Evolutionary conservation across 2,797 vertebrate species (phyloP), one percentile per base, ranked within the genome.

Genomic region (Hoplostethus mediterraneus): DNA sequence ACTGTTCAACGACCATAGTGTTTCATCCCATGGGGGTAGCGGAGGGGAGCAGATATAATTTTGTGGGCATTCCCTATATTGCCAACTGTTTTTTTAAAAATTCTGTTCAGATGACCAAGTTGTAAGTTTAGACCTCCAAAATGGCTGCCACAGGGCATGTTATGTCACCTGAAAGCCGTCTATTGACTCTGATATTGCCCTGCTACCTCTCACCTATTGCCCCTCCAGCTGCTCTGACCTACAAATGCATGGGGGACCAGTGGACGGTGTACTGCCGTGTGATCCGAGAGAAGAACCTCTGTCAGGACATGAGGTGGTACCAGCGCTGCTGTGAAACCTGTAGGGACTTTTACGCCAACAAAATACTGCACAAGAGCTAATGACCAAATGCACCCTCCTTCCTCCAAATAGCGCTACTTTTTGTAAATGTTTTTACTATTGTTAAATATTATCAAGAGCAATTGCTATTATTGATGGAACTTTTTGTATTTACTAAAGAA

Each of bases 271-370:
- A 98, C 89, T 99, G 97, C 79, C 93, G 94, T 40, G 96, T 99
- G 91, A 95, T 98, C 85, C 95, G 96, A 0, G 96, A 98, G 87
- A 97, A 98, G 93, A 96, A 97, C 81, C 96, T 99, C 45, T 99
- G 98, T 80, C 96, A 96, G 87, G 98, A 99, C 93, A 97, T 98
- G 97, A 91, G 98, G 79, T 99, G 97, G 97, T 99, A 99, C 87
- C 97, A 98, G 71, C 96, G 96, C 88, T 99, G 98, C 93, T 99
- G 98, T 90, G 95, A 97, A 88, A 99, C 97, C 2, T 99, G 97
- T 94, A 95, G 96, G 92, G 97, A 98, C 95, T 99, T 98, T 95
- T 99, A 99, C 47, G 97, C 96, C 58, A 96, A 90, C 90, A 97
- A 97, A 94, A 94, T 96, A 91, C 94, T 93, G 82, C 95, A 90